Base-by-base conservation (phyloP, 2,113 vertebrate species). In the Seriola quinqueradiata region DNA sequence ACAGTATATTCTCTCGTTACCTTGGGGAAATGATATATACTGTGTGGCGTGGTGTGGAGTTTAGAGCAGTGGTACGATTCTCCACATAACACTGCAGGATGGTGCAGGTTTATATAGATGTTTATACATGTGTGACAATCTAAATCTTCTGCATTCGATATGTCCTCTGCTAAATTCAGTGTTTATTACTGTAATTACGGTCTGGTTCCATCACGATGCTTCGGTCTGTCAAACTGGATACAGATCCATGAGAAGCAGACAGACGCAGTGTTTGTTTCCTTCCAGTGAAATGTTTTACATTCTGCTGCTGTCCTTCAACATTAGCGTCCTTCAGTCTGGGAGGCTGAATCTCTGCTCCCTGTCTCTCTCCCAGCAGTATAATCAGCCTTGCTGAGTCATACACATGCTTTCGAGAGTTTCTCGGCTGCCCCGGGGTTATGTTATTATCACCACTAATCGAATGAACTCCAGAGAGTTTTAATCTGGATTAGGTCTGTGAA, bases 321-420 rank as follows among this genome's bases (percentile, higher is more conserved):
- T 69, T 23, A 55, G 25, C 0, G n/a, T 55, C 60, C 67, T 86
- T 67, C 74, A 71, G 48, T 36, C 73, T 66, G 61, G 57, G 28
- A 25, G n/a, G 38, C 57, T 57, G 34, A 52, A 68, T 75, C 57
- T 74, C 58, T 59, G 23, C 83, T 73, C 46, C 32, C 12, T 0
- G 1, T 73, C 73, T 75, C 5, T 34, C 55, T 52, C 60, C 16
- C 76, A 74, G 67, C 79, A 12, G 23, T 8, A 21, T 21, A 9
- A 14, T 25, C 64, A 13, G 66, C 21, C 17, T 54, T 28, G 75
- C 79, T 75, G 91, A 90, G 70, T 89, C 83, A 88, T 48, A 50
- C 25, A 17, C 69, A 67, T 28, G 77, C 84, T 79, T 28, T 28
- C 2, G 75, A 84, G 70, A 17, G 63, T 70, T 48, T 57, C 67